phyloP scores from a whole-genome alignment of 2,888 invertebrate genomes.

The Hemithea aestivaria region DNA sequence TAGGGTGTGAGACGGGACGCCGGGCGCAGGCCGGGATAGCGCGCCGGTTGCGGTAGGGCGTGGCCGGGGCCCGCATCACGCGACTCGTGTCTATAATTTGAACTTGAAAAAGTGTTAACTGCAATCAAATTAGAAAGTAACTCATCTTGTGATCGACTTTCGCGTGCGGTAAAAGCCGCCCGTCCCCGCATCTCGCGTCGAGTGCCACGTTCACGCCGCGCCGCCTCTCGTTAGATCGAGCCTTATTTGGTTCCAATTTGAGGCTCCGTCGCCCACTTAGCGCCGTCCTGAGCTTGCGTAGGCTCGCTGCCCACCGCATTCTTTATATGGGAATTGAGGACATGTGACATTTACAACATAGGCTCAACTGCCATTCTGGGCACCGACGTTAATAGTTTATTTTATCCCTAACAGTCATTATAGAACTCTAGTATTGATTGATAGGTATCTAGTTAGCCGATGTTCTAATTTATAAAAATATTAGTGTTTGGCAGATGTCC shows the following conservation, averaged over 20 bases:
- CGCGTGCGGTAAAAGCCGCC: constrained; percentile 45
- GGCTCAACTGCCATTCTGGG: neutral
- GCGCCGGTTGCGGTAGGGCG: constrained; percentile 75
- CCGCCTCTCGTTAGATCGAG: constrained; percentile 42
- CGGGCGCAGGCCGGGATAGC: constrained; percentile 49
- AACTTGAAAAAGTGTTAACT: constrained; percentile 26
- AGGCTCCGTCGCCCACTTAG: constrained; percentile 59
- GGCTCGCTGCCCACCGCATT: constrained; percentile 52
- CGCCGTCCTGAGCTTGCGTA: constrained; percentile 43
- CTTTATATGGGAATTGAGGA: constrained; percentile 38
- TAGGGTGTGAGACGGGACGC: constrained; percentile 49
- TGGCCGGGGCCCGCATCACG: constrained; percentile 52
- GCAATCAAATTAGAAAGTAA: constrained; percentile 49
- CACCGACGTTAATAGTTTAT: too few species aligned
- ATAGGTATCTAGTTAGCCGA: too few species aligned
- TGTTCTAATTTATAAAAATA: too few species aligned
- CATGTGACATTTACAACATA: constrained; percentile 11
- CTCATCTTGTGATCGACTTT: constrained; percentile 47
- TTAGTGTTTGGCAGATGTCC: too few species aligned
- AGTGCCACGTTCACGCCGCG: constrained; percentile 62
- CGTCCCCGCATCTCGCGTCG: constrained; percentile 40
- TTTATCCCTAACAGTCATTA: too few species aligned
- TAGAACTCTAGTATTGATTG: too few species aligned
- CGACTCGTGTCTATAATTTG: constrained; percentile 21
- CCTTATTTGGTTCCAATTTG: constrained; percentile 67